These are phyloP conservation scores for Trimorus sp. DNA, from an alignment of 2,888 invertebrate species.

Conservation along the genomic window DNA sequence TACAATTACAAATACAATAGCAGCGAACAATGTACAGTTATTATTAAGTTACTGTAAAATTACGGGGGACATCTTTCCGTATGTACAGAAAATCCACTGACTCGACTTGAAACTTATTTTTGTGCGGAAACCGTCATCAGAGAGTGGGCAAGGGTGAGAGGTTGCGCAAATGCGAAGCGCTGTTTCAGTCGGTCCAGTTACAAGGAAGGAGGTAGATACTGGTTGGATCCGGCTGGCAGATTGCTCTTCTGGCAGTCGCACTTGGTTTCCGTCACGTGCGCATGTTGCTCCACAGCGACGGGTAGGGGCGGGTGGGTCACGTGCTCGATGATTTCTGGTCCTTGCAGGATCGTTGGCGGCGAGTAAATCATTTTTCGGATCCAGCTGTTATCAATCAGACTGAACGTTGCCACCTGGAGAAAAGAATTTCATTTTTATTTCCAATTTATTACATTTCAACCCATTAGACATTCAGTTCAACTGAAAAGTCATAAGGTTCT, in stretches of 20 bases:
- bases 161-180: no score
- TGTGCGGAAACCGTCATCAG: neutral
- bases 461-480: no score
- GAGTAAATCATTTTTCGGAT: conserved; percentile 68
- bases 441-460: no score
- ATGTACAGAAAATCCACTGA: conserved; percentile 42
- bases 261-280: conserved; percentile 55
- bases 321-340: conserved; percentile 33
- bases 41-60: conserved; percentile 6
- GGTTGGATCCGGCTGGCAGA: conserved; percentile 69
- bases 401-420: conserved; percentile 76
- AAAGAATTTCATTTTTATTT: neutral
- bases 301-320: conserved; percentile 1
- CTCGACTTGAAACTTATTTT: conserved; percentile 35
- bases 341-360: conserved; percentile 40
- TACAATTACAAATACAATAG: conserved; percentile 16
- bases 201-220: conserved; percentile 72
- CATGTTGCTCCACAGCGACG: conserved; percentile 26
- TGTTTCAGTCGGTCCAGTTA: conserved; percentile 61
- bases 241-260: conserved; percentile 75
- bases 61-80: conserved; percentile 2
- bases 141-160: neutral
- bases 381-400: conserved; percentile 75
- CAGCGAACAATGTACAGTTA: conserved; percentile 19
- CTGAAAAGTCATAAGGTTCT: no score